Conservation (phyloP, 2,888 invertebrate genomes). For the Agriopis leucophaearia region DNA sequence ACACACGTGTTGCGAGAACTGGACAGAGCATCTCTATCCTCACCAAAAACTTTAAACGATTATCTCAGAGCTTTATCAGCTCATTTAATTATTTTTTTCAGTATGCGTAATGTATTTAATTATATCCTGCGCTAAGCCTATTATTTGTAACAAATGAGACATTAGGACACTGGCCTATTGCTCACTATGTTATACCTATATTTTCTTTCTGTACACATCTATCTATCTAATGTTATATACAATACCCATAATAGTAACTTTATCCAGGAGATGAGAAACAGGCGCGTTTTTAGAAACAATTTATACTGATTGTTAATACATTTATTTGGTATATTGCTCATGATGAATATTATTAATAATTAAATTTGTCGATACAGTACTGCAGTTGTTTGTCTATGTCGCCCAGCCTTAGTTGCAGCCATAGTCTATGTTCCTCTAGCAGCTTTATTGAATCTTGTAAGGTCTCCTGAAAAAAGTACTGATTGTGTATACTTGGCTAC, state of each 20-base stretch:
- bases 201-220: too few relatives aligned
- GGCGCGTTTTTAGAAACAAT: slow-evolving; percentile 22
- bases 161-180: too few relatives aligned
- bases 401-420: slow-evolving; percentile 67
- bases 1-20: too few relatives aligned
- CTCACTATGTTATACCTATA: too few relatives aligned
- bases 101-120: too few relatives aligned
- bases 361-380: slow-evolving; percentile 74
- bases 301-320: slow-evolving; percentile 28
- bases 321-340: slow-evolving; percentile 37
- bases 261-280: slow-evolving; percentile 21
- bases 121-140: too few relatives aligned
- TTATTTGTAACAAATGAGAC: too few relatives aligned
- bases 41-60: too few relatives aligned
- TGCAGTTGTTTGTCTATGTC: slow-evolving; percentile 71
- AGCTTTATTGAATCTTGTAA: slow-evolving; percentile 58
- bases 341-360: slow-evolving; percentile 29
- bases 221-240: background rate
- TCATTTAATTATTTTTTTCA: too few relatives aligned
- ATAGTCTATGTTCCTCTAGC: slow-evolving; percentile 68
- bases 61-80: too few relatives aligned
- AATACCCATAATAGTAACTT: background rate
- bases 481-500: too few relatives aligned
- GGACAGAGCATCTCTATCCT: too few relatives aligned
- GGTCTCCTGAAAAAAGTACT: slow-evolving; percentile 56